phyloP scores from a whole-genome alignment of 1,140 invertebrate species.

The Aphelinus certus region DNA sequence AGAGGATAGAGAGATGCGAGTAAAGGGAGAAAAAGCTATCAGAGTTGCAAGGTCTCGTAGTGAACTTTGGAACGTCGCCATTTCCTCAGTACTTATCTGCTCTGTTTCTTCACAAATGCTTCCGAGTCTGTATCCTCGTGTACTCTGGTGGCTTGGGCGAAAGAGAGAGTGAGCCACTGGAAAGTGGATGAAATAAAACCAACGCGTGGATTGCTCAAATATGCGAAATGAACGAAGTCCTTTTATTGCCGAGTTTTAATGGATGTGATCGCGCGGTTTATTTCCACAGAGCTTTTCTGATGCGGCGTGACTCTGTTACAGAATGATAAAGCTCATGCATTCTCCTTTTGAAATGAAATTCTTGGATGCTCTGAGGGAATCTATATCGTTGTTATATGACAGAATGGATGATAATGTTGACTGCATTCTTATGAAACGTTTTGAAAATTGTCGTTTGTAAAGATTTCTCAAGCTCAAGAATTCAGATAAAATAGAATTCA shows the following conservation, averaged over 20 bases:
- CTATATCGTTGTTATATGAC: too few relatives aligned
- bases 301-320: slow-evolving; percentile 14
- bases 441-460: too few relatives aligned
- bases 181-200: slow-evolving; percentile 13
- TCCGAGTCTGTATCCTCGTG: background rate
- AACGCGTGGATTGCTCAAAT: slow-evolving; percentile 4
- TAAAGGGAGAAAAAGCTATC: too few relatives aligned
- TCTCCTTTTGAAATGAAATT: background rate
- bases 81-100: slow-evolving; percentile 17
- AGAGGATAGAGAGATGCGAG: too few relatives aligned
- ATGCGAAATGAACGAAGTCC: slow-evolving; percentile 4
- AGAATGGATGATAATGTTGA: too few relatives aligned
- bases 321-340: slow-evolving; percentile 21
- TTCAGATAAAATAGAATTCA: too few relatives aligned
- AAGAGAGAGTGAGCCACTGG: too few relatives aligned
- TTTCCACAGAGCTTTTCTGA: background rate
- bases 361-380: background rate
- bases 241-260: slow-evolving; percentile 14
- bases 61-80: slow-evolving; percentile 35
- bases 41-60: slow-evolving; percentile 24
- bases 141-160: too few relatives aligned
- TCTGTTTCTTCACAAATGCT: slow-evolving; percentile 2
- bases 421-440: too few relatives aligned
- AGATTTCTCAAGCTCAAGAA: too few relatives aligned
- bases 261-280: background rate